Conservation (phyloP, 2,888 invertebrate genomes). For the Junonia oenone region DNA sequence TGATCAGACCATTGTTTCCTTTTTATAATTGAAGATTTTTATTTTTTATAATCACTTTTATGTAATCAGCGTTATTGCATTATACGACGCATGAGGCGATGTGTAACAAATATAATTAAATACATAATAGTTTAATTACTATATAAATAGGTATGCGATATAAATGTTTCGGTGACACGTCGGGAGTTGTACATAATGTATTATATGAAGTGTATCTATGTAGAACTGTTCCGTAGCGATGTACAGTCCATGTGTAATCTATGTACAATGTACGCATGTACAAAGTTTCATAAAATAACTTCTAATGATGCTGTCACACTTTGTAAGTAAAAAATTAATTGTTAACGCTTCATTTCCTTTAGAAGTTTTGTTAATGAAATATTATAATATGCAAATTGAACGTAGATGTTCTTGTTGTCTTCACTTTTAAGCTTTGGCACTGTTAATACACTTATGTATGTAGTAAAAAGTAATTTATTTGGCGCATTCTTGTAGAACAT, state of each 20-base stretch:
- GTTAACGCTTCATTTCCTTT: too few relatives aligned
- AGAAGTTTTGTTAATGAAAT: too few relatives aligned
- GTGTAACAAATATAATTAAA: background rate
- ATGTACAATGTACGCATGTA: background rate
- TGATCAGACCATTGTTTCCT: background rate
- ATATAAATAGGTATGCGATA: background rate
- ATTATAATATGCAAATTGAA: too few relatives aligned
- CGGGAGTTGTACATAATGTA: conserved; percentile 1
- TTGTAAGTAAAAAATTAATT: too few relatives aligned
- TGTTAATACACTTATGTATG: too few relatives aligned
- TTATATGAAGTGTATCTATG: background rate
- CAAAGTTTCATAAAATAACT: background rate
- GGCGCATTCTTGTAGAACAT: too few relatives aligned
- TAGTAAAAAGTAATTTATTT: too few relatives aligned
- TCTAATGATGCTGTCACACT: too few relatives aligned
- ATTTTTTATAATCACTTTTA: background rate
- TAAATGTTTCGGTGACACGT: background rate
- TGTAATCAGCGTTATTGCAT: background rate
- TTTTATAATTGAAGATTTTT: background rate
- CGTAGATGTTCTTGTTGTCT: too few relatives aligned
- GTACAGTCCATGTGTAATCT: background rate
- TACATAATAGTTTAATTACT: background rate
- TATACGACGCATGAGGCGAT: background rate
- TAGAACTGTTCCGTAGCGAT: background rate
- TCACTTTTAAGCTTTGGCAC: too few relatives aligned